A percentile compares a stretch with the other conserved stretches of the same genome.
These are phyloP conservation scores for Euthynnus affinis DNA, from an alignment of 2,797 vertebrate genomes.

Conservation along the genomic window DNA sequence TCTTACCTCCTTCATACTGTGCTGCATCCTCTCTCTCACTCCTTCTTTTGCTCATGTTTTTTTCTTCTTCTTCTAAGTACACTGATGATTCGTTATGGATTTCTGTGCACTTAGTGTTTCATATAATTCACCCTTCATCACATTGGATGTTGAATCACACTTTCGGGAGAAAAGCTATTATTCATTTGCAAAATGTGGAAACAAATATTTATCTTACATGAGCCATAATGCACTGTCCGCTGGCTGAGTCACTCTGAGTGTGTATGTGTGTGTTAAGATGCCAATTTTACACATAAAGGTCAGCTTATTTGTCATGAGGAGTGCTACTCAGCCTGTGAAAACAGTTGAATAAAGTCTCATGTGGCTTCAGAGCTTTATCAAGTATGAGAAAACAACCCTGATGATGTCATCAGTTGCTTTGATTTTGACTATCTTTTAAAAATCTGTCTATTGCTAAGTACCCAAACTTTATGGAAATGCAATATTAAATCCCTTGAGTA, in stretches of 20 bases:
- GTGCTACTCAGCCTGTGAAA: not conserved
- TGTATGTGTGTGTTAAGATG: slow-evolving; percentile 4
- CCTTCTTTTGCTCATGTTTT: not conserved
- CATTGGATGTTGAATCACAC: slow-evolving; percentile 29
- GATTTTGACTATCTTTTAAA: not conserved
- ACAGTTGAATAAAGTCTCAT: slow-evolving; percentile 9
- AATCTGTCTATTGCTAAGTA: not conserved
- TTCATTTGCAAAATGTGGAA: not conserved
- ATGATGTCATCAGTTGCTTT: not conserved
- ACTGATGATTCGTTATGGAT: slow-evolving; percentile 60
- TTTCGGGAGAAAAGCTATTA: slow-evolving; percentile 21
- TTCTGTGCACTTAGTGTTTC: slow-evolving; percentile 49
- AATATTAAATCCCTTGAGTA: not conserved
- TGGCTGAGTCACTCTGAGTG: not conserved
- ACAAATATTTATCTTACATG: slow-evolving; percentile 13
- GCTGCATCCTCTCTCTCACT: not conserved
- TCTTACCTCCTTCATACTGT: not conserved
- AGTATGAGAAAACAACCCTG: not conserved
- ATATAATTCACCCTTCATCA: slow-evolving; percentile 41
- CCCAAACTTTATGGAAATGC: not conserved
- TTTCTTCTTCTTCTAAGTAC: slow-evolving; percentile 4
- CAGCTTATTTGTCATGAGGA: slow-evolving; percentile 29
- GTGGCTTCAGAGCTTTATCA: not conserved
- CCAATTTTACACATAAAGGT: slow-evolving; percentile 26
- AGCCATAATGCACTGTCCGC: not conserved